Conservation (phyloP, 2,113 vertebrate genomes). For the Dasyprocta punctata region DNA sequence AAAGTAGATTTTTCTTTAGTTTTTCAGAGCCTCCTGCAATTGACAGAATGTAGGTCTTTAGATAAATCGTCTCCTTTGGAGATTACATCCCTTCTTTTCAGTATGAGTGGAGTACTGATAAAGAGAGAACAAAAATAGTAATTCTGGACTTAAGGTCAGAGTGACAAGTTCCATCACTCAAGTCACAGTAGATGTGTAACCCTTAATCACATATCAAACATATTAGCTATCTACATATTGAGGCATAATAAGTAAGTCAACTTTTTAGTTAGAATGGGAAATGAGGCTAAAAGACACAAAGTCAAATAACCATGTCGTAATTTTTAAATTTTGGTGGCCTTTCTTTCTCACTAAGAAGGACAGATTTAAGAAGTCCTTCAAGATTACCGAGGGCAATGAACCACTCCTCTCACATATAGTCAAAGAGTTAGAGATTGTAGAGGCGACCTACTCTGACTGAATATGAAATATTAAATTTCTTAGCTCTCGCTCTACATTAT, state of each 20-base stretch:
- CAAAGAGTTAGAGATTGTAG: not conserved
- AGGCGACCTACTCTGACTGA: not conserved
- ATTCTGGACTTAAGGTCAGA: conserved; percentile 60
- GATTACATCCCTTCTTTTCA: conserved; percentile 28
- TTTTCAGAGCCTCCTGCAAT: not conserved
- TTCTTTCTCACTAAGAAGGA: not conserved
- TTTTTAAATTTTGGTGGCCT: not conserved
- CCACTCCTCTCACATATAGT: not conserved
- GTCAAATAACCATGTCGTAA: not conserved
- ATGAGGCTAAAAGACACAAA: conserved; percentile 9
- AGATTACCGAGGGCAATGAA: not conserved
- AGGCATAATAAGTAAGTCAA: not conserved
- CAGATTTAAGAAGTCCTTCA: not conserved
- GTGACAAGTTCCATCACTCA: conserved; percentile 14
- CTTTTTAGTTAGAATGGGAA: conserved; percentile 9
- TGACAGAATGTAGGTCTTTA: conserved; percentile 10
- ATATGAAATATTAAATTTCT: not conserved
- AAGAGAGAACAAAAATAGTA: not conserved
- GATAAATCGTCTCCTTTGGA: conserved; percentile 2
- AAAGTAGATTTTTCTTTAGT: conserved; percentile 6
- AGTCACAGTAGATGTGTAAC: not conserved
- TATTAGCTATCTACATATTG: not conserved
- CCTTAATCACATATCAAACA: not conserved
- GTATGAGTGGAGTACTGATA: not conserved
- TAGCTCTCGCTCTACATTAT: not conserved